Evolutionary conservation across 92 coral and sea anemone genomes (phyloP).

Genomic region (Parazoanthus atlanticus): DNA sequence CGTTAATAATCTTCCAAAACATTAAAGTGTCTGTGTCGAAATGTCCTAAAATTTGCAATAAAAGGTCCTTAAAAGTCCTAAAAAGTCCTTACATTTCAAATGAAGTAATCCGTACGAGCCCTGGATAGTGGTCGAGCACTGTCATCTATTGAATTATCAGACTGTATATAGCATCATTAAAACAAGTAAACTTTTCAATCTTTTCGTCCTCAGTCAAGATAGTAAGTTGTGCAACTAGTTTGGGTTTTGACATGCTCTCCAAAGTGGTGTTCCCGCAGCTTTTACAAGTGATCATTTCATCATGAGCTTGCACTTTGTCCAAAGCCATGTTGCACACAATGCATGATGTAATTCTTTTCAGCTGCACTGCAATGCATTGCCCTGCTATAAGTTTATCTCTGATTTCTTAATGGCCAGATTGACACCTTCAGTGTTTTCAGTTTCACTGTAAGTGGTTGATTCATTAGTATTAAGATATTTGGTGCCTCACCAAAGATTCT

Average conservation of each 20-base stretch:
- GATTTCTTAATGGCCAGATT: conserved; percentile 34
- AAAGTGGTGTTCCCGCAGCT: not conserved
- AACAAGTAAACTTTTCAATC: conserved; percentile 36
- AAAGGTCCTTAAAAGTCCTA: too few relatives aligned
- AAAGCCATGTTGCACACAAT: conserved; percentile 37
- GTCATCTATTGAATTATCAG: conserved; percentile 17
- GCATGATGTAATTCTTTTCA: conserved; percentile 32
- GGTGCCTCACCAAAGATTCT: conserved; percentile 31
- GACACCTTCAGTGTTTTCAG: conserved; percentile 27
- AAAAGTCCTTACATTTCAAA: too few relatives aligned
- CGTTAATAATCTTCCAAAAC: too few relatives aligned
- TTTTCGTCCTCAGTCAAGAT: conserved; percentile 22
- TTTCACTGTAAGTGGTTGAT: conserved; percentile 35
- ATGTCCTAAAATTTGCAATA: too few relatives aligned
- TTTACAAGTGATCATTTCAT: conserved; percentile 33
- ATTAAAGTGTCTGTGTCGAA: too few relatives aligned
- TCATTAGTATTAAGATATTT: conserved; percentile 47
- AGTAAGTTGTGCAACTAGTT: conserved; percentile 42
- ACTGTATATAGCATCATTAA: conserved; percentile 19
- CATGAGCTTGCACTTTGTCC: conserved; percentile 17
- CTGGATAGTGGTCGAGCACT: not conserved
- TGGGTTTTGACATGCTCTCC: conserved; percentile 29
- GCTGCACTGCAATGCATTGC: conserved; percentile 37
- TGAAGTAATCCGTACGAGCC: too few relatives aligned
- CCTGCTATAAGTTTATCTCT: conserved; percentile 39